These are phyloP conservation scores for Leucoma salicis DNA, from an alignment of 2,888 invertebrate genomes.

Conservation along the genomic window DNA sequence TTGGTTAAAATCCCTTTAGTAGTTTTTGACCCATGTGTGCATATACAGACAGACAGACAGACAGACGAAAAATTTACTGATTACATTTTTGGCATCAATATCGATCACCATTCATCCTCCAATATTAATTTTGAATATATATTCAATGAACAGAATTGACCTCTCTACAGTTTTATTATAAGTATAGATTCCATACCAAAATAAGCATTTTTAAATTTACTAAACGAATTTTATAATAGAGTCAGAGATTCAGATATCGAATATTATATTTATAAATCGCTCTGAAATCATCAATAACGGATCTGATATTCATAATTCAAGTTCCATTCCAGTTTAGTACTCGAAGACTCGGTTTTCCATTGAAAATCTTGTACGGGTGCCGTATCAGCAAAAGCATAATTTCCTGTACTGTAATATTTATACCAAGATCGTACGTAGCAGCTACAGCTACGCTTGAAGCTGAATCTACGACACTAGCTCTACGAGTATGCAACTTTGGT, in stretches of 20 bases:
- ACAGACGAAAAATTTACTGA: neutral
- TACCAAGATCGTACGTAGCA: constrained; percentile 51
- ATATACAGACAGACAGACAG: neutral
- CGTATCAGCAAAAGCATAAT: constrained; percentile 75
- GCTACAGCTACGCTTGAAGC: constrained; percentile 46
- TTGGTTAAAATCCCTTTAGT: no score
- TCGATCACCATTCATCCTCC: neutral
- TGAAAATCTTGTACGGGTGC: constrained; percentile 54
- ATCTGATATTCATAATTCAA: constrained; percentile 48
- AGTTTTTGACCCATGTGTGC: no score
- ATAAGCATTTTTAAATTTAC: no score
- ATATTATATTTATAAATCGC: constrained; percentile 10
- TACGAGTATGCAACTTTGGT: constrained; percentile 34
- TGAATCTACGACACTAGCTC: constrained; percentile 54
- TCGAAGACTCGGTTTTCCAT: constrained; percentile 58
- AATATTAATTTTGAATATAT: neutral
- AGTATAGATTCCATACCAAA: no score
- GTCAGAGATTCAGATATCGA: neutral
- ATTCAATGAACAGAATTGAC: neutral
- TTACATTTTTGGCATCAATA: neutral
- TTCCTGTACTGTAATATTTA: constrained; percentile 80
- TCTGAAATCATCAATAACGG: constrained; percentile 41
- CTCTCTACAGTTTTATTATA: neutral
- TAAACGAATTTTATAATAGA: constrained; percentile 5
- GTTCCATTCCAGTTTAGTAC: constrained; percentile 51